Evolutionary conservation across 2,113 vertebrate species (phyloP).

Genomic region (Stegostoma tigrinum): DNA sequence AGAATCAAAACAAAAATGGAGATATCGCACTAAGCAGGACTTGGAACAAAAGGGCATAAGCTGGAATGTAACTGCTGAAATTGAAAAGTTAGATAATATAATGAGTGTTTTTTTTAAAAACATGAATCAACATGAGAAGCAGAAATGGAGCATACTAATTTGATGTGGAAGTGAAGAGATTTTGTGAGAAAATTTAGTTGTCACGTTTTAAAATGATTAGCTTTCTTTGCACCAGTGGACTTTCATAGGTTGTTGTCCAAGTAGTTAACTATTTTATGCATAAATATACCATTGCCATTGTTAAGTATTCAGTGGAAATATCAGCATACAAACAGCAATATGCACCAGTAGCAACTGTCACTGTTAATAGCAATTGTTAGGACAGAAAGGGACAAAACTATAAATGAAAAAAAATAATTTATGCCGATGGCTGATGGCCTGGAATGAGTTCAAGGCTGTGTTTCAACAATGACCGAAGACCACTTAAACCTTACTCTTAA

Average conservation of each 20-base stretch:
- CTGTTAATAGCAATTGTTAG: neutral
- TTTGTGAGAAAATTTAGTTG: neutral
- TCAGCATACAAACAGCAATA: neutral
- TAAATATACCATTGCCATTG: neutral
- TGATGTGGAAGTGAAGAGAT: neutral
- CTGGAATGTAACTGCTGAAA: neutral
- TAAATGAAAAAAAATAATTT: neutral
- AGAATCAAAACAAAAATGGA: neutral
- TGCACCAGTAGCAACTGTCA: neutral
- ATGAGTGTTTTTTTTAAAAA: neutral
- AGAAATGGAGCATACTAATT: neutral
- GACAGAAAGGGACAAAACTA: neutral
- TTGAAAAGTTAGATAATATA: neutral
- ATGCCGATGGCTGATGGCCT: neutral
- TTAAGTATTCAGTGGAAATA: neutral
- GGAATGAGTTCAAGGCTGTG: neutral
- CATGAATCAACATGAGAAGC: neutral
- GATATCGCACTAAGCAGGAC: neutral
- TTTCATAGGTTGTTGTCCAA: neutral
- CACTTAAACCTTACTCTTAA: neutral
- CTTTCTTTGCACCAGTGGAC: neutral
- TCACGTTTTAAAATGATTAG: neutral
- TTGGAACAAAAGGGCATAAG: neutral
- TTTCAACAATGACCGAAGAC: neutral
- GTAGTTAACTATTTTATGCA: neutral